A percentile compares a stretch with the other conserved stretches of the same genome.
Evolutionary conservation across 2,113 vertebrate species (phyloP).

Genomic region (Nestor notabilis): DNA sequence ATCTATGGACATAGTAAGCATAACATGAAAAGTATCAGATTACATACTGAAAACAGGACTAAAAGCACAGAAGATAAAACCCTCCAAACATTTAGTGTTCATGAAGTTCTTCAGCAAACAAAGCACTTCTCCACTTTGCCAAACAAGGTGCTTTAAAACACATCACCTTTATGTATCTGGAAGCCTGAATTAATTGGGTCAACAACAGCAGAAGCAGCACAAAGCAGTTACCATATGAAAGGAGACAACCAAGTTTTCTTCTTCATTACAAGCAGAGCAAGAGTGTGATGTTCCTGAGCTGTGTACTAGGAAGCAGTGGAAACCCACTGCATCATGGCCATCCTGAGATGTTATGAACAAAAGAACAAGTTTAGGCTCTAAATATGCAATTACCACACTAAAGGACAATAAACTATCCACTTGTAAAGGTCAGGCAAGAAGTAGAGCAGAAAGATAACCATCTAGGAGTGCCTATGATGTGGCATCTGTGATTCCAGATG

Average conservation of each 20-base stretch:
- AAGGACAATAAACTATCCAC: background rate
- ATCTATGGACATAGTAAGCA: rapidly evolving
- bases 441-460: background rate
- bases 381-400: background rate
- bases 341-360: background rate
- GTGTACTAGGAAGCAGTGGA: background rate
- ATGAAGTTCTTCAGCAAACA: background rate
- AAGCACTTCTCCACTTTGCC: background rate
- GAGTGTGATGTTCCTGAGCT: background rate
- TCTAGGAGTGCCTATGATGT: background rate
- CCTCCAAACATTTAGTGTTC: background rate
- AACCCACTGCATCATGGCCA: background rate
- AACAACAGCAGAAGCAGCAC: background rate
- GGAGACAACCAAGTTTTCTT: background rate
- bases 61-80: background rate
- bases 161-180: rapidly evolving
- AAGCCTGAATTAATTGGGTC: background rate
- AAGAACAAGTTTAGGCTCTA: background rate
- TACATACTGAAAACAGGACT: background rate
- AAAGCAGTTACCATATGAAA: background rate
- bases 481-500: background rate
- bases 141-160: background rate
- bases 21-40: background rate
- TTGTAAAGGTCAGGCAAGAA: background rate
- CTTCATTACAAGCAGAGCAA: background rate